A percentile compares a stretch with the other conserved stretches of the same genome.
Conservation (phyloP, 2,113 vertebrate species). For the Perca fluviatilis region DNA sequence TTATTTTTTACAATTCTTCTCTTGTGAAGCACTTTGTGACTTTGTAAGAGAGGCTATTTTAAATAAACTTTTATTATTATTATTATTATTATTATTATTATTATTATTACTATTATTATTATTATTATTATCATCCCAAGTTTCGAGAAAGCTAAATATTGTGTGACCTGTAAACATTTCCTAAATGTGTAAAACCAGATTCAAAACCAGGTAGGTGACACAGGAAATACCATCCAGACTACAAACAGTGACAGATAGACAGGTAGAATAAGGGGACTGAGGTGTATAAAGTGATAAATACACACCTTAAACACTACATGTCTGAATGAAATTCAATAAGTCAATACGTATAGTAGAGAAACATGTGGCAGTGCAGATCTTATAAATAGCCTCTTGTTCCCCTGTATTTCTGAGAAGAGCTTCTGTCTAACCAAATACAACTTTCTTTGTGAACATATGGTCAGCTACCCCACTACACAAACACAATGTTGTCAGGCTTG, state of each 20-base stretch:
- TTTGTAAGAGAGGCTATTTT: no score
- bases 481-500: slow-evolving; percentile 43
- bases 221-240: background rate
- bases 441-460: slow-evolving; percentile 42
- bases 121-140: no score
- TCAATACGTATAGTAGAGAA: background rate
- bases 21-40: no score
- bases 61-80: no score
- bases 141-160: background rate
- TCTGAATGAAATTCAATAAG: background rate
- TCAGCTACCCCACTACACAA: slow-evolving; percentile 26
- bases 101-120: no score
- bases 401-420: slow-evolving; percentile 65
- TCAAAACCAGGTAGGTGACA: background rate
- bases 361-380: background rate
- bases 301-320: background rate
- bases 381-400: slow-evolving; percentile 56
- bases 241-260: background rate
- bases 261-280: background rate
- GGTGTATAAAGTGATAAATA: background rate
- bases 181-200: background rate
- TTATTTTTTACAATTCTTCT: no score
- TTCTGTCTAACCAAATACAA: slow-evolving; percentile 57
- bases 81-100: no score
- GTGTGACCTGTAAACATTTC: background rate